These are phyloP conservation scores for Chaenodraco wilsoni DNA, from an alignment of 2,797 vertebrate genomes.

Conservation along the genomic window DNA sequence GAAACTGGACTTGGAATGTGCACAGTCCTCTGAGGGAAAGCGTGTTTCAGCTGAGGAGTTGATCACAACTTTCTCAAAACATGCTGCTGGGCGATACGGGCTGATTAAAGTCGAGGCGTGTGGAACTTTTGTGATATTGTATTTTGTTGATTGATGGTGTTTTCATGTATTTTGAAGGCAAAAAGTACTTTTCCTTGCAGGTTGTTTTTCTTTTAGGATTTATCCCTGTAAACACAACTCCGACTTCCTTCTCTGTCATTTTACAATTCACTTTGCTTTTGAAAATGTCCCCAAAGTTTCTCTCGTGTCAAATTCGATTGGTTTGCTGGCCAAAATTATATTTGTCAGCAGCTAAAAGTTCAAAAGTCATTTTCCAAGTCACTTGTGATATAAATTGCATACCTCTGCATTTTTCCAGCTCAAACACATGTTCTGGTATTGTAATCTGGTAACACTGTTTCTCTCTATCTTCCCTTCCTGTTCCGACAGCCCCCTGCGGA, in stretches of 20 bases:
- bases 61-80: slow-evolving; percentile 19
- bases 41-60: slow-evolving; percentile 15
- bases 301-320: slow-evolving; percentile 41
- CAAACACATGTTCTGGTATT: slow-evolving; percentile 47
- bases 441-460: slow-evolving; percentile 50
- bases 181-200: slow-evolving; percentile 28
- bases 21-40: slow-evolving; percentile 8
- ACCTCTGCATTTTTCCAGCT: slow-evolving; percentile 40
- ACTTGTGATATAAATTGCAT: slow-evolving; percentile 52
- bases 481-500: slow-evolving; percentile 91
- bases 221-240: slow-evolving; percentile 34
- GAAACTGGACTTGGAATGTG: not conserved
- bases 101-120: slow-evolving; percentile 39
- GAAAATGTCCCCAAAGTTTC: slow-evolving; percentile 45
- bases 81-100: not conserved
- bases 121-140: slow-evolving; percentile 35
- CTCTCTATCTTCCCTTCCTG: slow-evolving; percentile 51
- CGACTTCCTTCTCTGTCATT: not conserved
- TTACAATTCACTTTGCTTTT: slow-evolving; percentile 21
- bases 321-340: slow-evolving; percentile 23
- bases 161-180: slow-evolving; percentile 42
- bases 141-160: slow-evolving; percentile 51
- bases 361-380: slow-evolving; percentile 41
- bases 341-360: slow-evolving; percentile 58
- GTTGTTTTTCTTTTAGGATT: slow-evolving; percentile 20